Evolutionary conservation across 1,140 invertebrate species (phyloP).

Genomic region (Zophobas atratus): DNA sequence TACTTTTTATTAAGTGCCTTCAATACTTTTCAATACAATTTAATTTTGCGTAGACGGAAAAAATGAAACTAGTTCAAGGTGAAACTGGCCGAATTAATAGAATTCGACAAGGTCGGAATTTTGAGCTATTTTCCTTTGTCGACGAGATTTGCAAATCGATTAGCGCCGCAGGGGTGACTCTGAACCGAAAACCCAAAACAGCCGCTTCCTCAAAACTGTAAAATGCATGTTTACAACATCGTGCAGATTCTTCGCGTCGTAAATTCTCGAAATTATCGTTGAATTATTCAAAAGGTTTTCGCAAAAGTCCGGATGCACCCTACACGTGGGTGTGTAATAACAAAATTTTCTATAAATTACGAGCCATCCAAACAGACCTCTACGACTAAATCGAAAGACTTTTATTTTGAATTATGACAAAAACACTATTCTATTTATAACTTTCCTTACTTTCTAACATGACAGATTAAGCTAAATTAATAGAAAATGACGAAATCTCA

Average conservation of each 20-base stretch:
- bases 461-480: background rate
- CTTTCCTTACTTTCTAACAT: slow-evolving; percentile 1
- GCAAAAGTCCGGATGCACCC: too few species aligned
- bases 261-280: too few species aligned
- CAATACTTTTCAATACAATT: slow-evolving; percentile 10
- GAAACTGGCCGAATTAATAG: slow-evolving; percentile 3
- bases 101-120: background rate
- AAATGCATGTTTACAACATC: too few species aligned
- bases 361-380: too few species aligned
- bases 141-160: background rate
- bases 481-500: background rate
- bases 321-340: too few species aligned
- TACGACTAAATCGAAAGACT: too few species aligned
- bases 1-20: slow-evolving; percentile 29
- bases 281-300: too few species aligned
- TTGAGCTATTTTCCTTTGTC: too few species aligned
- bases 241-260: too few species aligned
- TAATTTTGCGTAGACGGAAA: background rate
- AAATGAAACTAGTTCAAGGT: slow-evolving; percentile 20
- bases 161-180: background rate
- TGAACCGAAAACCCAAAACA: too few species aligned
- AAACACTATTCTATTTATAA: slow-evolving; percentile 1
- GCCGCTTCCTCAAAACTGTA: background rate
- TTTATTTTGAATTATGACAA: background rate
- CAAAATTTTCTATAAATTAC: too few species aligned